Conservation (phyloP, 2,888 invertebrate species). For the Apamea sordens region DNA sequence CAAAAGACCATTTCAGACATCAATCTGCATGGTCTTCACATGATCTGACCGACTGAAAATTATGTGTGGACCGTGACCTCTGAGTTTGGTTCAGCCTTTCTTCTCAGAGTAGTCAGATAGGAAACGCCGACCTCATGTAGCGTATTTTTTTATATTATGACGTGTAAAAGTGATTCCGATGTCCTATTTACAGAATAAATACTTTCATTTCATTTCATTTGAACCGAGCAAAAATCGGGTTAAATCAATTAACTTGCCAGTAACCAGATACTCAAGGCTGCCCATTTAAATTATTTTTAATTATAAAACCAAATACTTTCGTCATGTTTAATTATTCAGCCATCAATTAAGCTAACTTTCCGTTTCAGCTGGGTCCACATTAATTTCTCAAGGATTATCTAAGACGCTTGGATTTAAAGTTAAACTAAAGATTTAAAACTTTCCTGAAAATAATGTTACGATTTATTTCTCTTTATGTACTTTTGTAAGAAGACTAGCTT, state of each 20-base stretch:
- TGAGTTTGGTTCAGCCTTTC: too few relatives aligned
- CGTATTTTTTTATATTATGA: not conserved
- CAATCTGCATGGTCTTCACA: too few relatives aligned
- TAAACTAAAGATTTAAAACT: constrained; percentile 48
- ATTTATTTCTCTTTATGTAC: constrained; percentile 25
- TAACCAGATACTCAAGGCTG: not conserved
- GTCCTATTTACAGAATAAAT: not conserved
- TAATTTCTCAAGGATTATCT: constrained; percentile 54
- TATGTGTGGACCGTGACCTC: too few relatives aligned
- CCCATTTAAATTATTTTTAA: constrained; percentile 43
- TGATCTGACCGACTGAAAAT: too few relatives aligned
- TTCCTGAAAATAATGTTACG: constrained; percentile 13
- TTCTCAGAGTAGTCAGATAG: too few relatives aligned
- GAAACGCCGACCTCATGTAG: too few relatives aligned
- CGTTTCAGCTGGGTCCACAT: constrained; percentile 49
- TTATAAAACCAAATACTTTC: constrained; percentile 35
- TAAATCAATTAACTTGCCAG: constrained; percentile 16
- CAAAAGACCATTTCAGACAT: too few relatives aligned
- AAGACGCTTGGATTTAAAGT: constrained; percentile 38
- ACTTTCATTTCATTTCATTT: not conserved
- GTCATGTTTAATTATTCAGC: constrained; percentile 43
- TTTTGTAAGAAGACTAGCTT: constrained; percentile 22
- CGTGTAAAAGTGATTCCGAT: not conserved
- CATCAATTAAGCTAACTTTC: constrained; percentile 43
- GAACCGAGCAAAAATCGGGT: not conserved